These are phyloP conservation scores for Micromesistius poutassou DNA, from an alignment of 2,797 vertebrate species.

Conservation along the genomic window DNA sequence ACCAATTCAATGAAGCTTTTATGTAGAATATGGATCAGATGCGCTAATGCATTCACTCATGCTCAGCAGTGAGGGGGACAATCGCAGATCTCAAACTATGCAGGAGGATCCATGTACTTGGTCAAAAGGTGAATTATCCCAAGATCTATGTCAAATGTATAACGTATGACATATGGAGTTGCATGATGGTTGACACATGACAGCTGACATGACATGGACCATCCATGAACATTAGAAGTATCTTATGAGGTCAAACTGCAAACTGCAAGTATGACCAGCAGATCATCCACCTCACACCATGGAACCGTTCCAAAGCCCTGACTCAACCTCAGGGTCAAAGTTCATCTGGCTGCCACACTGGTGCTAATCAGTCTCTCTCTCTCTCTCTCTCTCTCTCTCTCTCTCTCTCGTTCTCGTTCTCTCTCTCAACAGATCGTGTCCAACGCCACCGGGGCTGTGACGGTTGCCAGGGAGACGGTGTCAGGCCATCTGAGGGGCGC, in stretches of 20 bases:
- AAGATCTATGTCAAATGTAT: no score
- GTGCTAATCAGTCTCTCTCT: not conserved
- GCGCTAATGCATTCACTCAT: no score
- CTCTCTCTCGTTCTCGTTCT: not conserved
- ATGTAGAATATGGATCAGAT: no score
- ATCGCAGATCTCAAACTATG: no score
- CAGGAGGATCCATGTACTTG: no score
- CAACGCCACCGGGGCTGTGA: constrained; percentile 78
- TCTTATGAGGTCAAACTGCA: not conserved
- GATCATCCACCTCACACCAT: not conserved
- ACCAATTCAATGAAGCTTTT: not conserved
- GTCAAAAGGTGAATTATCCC: no score
- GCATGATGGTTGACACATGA: no score
- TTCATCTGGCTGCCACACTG: not conserved
- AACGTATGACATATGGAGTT: no score
- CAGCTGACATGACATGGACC: no score
- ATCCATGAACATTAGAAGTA: not conserved
- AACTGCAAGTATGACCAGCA: no score
- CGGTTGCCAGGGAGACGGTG: constrained; percentile 69
- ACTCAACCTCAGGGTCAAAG: not conserved
- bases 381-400: not conserved
- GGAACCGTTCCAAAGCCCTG: not conserved
- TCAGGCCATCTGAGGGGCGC: constrained; percentile 75
- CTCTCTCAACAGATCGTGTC: constrained; percentile 76
- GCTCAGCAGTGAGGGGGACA: no score